Percentiles rank a stretch among this genome's conserved stretches.
These are phyloP conservation scores for Pseudochromis fuscus DNA, from an alignment of 2,797 vertebrate species.

Conservation along the genomic window DNA sequence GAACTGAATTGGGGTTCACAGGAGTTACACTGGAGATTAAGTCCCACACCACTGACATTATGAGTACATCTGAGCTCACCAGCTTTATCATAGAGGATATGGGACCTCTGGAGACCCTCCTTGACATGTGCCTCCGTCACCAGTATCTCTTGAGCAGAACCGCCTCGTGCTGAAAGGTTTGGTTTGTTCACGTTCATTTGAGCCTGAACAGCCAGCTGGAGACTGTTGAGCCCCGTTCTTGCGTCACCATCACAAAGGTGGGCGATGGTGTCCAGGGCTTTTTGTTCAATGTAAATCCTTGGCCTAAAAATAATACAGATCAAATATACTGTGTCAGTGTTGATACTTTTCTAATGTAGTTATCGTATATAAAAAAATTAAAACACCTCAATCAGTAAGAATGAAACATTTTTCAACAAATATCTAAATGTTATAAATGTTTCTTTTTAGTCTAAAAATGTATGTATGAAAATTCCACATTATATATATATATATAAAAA, in stretches of 20 bases:
- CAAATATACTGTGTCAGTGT: background rate
- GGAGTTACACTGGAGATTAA: background rate
- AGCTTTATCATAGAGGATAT: slow-evolving; percentile 97
- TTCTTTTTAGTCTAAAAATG: background rate
- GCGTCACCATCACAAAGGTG: slow-evolving; percentile 96
- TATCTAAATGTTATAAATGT: background rate
- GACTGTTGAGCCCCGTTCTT: slow-evolving; percentile 90
- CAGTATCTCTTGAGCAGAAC: slow-evolving; percentile 74
- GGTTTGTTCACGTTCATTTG: slow-evolving; percentile 75
- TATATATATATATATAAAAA: too few relatives aligned
- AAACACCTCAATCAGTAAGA: background rate
- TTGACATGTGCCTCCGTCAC: slow-evolving; percentile 93
- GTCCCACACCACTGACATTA: too few relatives aligned
- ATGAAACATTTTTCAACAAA: background rate
- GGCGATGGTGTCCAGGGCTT: slow-evolving; percentile 92
- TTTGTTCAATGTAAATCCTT: slow-evolving; percentile 89
- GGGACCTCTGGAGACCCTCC: slow-evolving; percentile 95
- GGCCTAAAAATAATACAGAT: slow-evolving; percentile 76
- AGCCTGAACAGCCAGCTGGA: slow-evolving; percentile 95
- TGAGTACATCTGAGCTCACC: slow-evolving; percentile 80
- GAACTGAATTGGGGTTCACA: background rate
- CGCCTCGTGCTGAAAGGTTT: background rate
- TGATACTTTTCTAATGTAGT: background rate
- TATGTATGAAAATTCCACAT: too few relatives aligned
- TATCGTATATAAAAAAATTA: too few relatives aligned